Percentiles rank a stretch among this genome's conserved stretches.
Conservation (phyloP, 1,140 invertebrate species). For the Antheraea pernyi region DNA sequence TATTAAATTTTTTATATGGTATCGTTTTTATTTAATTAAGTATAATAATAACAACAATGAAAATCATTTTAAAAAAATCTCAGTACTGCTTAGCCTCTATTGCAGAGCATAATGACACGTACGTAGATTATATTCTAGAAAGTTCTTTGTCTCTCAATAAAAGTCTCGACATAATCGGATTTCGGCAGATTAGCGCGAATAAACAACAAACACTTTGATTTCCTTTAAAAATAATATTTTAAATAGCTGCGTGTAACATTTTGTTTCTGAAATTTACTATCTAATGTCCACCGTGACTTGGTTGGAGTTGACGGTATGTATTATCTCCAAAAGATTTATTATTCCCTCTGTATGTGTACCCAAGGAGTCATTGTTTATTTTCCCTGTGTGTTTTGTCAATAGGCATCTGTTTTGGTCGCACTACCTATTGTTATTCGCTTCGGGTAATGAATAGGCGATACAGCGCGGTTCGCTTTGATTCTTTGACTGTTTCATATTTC, state of each 20-base stretch:
- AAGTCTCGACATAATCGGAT: too few relatives aligned
- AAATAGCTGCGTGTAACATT: background rate
- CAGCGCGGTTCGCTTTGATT: background rate
- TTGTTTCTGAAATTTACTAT: background rate
- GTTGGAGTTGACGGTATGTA: slow-evolving; percentile 16
- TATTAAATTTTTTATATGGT: too few relatives aligned
- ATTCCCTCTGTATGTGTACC: slow-evolving; percentile 22
- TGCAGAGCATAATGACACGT: too few relatives aligned
- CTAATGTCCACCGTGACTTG: background rate
- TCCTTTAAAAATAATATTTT: too few relatives aligned
- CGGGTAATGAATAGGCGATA: background rate
- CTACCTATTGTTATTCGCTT: slow-evolving; percentile 25
- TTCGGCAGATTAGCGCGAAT: too few relatives aligned
- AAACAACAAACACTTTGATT: too few relatives aligned
- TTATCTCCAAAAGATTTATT: slow-evolving; percentile 36
- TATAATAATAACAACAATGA: background rate
- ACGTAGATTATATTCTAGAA: too few relatives aligned
- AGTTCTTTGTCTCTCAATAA: too few relatives aligned
- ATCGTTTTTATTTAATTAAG: slow-evolving; percentile 6
- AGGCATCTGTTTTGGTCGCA: slow-evolving; percentile 35
- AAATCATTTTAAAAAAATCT: background rate
- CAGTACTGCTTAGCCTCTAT: too few relatives aligned
- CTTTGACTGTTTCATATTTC: slow-evolving; percentile 5
- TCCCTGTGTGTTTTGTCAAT: slow-evolving; percentile 41
- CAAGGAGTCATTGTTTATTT: slow-evolving; percentile 37